phyloP scores from a whole-genome alignment of 2,797 vertebrate genomes.

The Malacoctenus gilli region DNA sequence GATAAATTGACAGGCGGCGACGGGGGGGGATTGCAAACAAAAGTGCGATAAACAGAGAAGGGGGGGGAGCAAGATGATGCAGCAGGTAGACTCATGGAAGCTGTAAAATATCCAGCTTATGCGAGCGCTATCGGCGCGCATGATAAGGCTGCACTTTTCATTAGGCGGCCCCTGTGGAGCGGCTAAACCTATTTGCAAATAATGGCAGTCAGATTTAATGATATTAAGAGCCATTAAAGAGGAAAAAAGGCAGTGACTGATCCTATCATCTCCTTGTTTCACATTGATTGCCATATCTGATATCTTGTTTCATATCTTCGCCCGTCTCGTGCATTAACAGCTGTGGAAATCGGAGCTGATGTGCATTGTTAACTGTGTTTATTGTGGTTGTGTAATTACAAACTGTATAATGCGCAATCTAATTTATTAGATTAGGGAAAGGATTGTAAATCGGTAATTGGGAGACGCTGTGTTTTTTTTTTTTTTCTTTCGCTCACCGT shows the following conservation, averaged over 20 bases:
- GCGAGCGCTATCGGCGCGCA: conserved; percentile 56
- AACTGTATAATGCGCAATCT: conserved; percentile 79
- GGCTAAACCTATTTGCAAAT: conserved; percentile 75
- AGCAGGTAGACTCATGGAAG: conserved; percentile 61
- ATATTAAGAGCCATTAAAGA: conserved; percentile 79
- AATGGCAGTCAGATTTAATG: conserved; percentile 76
- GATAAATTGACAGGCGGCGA: conserved; percentile 34
- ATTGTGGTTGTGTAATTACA: conserved; percentile 82
- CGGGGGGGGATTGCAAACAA: not conserved
- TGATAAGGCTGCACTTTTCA: conserved; percentile 80
- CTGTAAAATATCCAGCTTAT: conserved; percentile 62
- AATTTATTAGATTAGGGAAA: conserved; percentile 82
- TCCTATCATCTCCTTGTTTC: conserved; percentile 81
- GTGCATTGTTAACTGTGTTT: conserved; percentile 78
- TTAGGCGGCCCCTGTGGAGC: conserved; percentile 69
- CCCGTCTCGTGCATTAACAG: conserved; percentile 74
- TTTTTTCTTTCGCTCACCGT: too few relatives aligned
- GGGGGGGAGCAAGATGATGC: conserved; percentile 23
- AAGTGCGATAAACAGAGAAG: conserved; percentile 35
- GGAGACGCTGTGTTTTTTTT: conserved; percentile 50
- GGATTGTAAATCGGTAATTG: conserved; percentile 76
- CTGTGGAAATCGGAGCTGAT: conserved; percentile 75
- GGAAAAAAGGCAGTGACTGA: conserved; percentile 63
- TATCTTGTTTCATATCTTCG: conserved; percentile 75
- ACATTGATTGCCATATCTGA: conserved; percentile 80